A percentile compares a stretch with the other conserved stretches of the same genome.
phyloP scores from a whole-genome alignment of 2,888 invertebrate species.

The Andrena fulva region DNA sequence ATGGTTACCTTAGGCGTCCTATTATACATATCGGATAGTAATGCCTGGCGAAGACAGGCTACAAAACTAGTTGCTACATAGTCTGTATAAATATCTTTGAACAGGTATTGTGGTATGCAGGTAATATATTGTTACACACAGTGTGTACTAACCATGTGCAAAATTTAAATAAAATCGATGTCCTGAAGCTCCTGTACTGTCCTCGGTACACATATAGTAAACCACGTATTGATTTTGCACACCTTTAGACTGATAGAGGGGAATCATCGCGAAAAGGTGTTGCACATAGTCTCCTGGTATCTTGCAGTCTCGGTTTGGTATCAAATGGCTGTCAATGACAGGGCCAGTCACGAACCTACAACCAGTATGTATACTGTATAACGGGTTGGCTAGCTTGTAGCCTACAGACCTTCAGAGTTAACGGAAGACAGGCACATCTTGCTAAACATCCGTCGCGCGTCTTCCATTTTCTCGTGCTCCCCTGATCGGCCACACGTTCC shows the following conservation, averaged over 20 bases:
- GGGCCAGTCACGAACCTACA: constrained; percentile 24
- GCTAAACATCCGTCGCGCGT: background rate
- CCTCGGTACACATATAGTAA: background rate
- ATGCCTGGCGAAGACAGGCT: no score
- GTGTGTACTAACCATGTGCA: no score
- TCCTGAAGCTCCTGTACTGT: no score
- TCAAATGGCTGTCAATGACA: constrained; percentile 76
- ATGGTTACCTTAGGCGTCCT: no score
- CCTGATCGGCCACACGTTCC: constrained; percentile 78
- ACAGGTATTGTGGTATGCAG: no score
- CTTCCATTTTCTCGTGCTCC: constrained; percentile 68
- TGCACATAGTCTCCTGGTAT: constrained; percentile 75
- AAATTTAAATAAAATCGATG: no score
- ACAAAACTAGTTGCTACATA: no score
- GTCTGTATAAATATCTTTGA: no score
- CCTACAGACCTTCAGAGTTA: background rate
- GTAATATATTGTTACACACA: no score
- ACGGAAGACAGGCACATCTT: background rate
- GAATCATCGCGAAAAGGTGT: constrained; percentile 3
- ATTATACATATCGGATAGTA: no score
- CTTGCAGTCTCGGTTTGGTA: constrained; percentile 78
- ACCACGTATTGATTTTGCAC: constrained; percentile 2
- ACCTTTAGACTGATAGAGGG: background rate
- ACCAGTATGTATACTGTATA: background rate
- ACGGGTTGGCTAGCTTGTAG: background rate